Evolutionary conservation across 2,888 invertebrate genomes (phyloP), one percentile per base, ranked within the genome.

Genomic region (Drosophila falleni): DNA sequence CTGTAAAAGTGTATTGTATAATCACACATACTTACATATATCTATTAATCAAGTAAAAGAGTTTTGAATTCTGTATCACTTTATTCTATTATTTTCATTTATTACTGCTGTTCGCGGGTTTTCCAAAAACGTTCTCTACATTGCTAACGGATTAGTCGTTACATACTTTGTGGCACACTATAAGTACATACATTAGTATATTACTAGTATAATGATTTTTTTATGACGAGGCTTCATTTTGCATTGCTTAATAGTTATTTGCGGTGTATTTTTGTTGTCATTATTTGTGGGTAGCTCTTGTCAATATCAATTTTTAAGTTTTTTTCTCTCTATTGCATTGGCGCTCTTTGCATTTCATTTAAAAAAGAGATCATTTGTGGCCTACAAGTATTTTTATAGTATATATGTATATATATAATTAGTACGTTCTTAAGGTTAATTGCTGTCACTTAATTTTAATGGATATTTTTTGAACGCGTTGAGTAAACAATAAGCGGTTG

Each of bases 91-190:
- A 60, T 63, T 75, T 63, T 78, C 26, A 47, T 68, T 49, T 72
- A 76, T 76, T 77, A 70, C 53, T 67, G 56, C 55, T 44, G 50
- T 76, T 71, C 72, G 69, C 75, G 66, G 67, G 73, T 75, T 78
- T 88, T 78, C 50, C 81, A 83, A 90, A 79, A 84, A 80, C 76
- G 47, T 77, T 79, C 72, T 79, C 81, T 78, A 80, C 78, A 78
- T 81, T 74, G 33, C 80, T 77, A 87, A 76, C 75, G 69, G 78
- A 72, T 81, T 82, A 81, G 72, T 74, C 87, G 72, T 71, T 70
- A 67, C 62, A 72, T 72, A 65, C 56, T 59, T 62, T 56, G 55
- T 59, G 67, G 74, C 64, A 73, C 64, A 76, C 69, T 76, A 78
- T 67, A 51, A 74, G 61, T 74, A 62, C 60, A 61, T 64, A 69